Evolutionary conservation across 1,140 invertebrate species (phyloP).

Genomic region (Rhysida immarginata): DNA sequence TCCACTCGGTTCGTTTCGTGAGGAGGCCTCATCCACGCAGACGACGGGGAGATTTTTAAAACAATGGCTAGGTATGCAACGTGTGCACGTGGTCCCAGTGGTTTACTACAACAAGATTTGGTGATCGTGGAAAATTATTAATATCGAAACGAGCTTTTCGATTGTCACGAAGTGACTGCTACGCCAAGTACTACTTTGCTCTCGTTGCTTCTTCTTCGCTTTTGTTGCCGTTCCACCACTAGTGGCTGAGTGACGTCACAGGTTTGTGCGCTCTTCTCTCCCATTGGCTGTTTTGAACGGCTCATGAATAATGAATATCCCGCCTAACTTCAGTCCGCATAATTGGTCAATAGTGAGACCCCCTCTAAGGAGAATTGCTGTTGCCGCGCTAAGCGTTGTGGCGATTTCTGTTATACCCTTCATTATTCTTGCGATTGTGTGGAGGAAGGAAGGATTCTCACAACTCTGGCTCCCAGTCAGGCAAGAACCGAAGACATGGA

Average conservation of each 20-base stretch:
- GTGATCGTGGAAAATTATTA: not conserved
- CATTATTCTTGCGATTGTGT: conserved; percentile 8
- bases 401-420: not conserved
- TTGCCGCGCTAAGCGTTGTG: conserved; percentile 9
- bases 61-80: too few relatives aligned
- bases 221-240: not conserved
- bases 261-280: not conserved
- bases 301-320: conserved; percentile 8
- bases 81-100: too few relatives aligned
- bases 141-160: not conserved
- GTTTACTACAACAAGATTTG: not conserved
- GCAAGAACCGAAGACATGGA: conserved; percentile 44
- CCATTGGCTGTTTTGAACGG: not conserved
- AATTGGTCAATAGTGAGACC: conserved; percentile 6
- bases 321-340: not conserved
- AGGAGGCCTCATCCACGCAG: too few relatives aligned
- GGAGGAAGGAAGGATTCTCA: not conserved
- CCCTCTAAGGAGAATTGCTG: conserved; percentile 9
- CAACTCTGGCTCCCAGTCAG: conserved; percentile 7
- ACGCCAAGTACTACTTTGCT: not conserved
- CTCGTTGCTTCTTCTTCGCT: not conserved
- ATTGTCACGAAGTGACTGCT: not conserved
- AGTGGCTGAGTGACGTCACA: not conserved
- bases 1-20: too few relatives aligned
- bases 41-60: too few relatives aligned